phyloP scores from a whole-genome alignment of 2,888 invertebrate genomes.

The Acholoe squamosa region DNA sequence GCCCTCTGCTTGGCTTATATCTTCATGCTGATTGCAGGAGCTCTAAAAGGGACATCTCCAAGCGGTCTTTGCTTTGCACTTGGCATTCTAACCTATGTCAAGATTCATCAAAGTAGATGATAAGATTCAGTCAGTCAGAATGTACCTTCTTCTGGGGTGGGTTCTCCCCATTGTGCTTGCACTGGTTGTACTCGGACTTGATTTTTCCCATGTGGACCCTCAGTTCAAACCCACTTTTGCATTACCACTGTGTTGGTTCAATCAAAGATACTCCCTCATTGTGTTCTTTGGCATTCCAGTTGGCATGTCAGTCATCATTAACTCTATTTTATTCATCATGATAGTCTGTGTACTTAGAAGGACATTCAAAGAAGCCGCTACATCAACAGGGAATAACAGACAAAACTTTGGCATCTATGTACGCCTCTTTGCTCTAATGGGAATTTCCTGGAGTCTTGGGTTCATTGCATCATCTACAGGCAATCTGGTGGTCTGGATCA shows the following conservation, averaged over 20 bases:
- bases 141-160: too few relatives aligned
- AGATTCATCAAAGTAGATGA: too few relatives aligned
- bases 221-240: too few relatives aligned
- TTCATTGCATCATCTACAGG: slow-evolving; percentile 12
- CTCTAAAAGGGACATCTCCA: not conserved
- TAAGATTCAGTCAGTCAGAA: too few relatives aligned
- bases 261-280: not conserved
- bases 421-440: slow-evolving; percentile 5
- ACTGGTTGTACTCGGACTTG: too few relatives aligned
- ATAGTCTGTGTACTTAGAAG: not conserved
- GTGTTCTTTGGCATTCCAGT: not conserved
- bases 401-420: slow-evolving; percentile 10
- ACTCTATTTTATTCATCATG: not conserved
- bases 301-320: not conserved
- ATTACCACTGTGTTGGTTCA: not conserved
- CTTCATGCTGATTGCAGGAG: not conserved
- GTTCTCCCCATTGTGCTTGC: too few relatives aligned
- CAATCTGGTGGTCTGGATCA: not conserved
- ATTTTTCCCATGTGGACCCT: too few relatives aligned
- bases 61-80: not conserved
- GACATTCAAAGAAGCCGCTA: slow-evolving; percentile 37
- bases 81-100: not conserved
- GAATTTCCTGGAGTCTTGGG: not conserved
- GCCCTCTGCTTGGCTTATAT: not conserved
- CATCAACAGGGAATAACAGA: slow-evolving; percentile 11